phyloP scores from a whole-genome alignment of 1,140 invertebrate genomes.

The Zaprionus ornatus region DNA sequence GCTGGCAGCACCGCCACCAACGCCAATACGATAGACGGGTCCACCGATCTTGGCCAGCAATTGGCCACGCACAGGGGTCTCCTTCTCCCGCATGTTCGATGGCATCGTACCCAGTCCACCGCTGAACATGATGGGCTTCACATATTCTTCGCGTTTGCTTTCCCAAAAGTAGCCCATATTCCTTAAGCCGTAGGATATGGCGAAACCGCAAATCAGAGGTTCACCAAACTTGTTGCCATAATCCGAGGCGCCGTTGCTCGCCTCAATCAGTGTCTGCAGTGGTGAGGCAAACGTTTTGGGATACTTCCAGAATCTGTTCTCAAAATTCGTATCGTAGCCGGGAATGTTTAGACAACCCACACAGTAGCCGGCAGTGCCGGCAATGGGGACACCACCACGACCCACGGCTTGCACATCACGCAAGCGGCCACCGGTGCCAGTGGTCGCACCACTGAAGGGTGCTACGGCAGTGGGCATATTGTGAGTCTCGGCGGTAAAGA shows the following conservation, averaged over 20 bases:
- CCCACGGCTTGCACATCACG: slow-evolving; percentile 97
- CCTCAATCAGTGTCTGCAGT: slow-evolving; percentile 95
- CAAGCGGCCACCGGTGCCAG: slow-evolving; percentile 97
- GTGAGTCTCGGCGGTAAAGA: slow-evolving; percentile 99
- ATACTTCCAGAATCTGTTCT: slow-evolving; percentile 89
- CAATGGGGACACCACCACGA: slow-evolving; percentile 95
- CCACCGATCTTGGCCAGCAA: slow-evolving; percentile 97
- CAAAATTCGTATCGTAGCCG: slow-evolving; percentile 94
- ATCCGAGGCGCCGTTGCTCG: slow-evolving; percentile 98
- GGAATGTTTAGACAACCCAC: slow-evolving; percentile 95
- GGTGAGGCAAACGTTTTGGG: slow-evolving; percentile 96
- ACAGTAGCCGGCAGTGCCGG: slow-evolving; percentile 97
- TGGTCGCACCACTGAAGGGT: slow-evolving; percentile 97
- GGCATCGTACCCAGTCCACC: slow-evolving; percentile 95
- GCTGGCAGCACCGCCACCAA: slow-evolving; percentile 98
- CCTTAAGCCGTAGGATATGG: slow-evolving; percentile 93
- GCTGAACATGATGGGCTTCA: slow-evolving; percentile 99
- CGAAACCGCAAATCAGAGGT: slow-evolving; percentile 95
- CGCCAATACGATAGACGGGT: slow-evolving; percentile 97
- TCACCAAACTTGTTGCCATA: slow-evolving; percentile 99
- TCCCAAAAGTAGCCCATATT: slow-evolving; percentile 83
- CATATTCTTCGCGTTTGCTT: slow-evolving; percentile 93
- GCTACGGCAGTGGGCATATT: slow-evolving; percentile 98
- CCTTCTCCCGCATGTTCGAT: slow-evolving; percentile 61
- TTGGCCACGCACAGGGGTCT: slow-evolving; percentile 85